Base-by-base conservation (phyloP, 2,888 invertebrate species). In the Nephrocerus scutellatus region DNA sequence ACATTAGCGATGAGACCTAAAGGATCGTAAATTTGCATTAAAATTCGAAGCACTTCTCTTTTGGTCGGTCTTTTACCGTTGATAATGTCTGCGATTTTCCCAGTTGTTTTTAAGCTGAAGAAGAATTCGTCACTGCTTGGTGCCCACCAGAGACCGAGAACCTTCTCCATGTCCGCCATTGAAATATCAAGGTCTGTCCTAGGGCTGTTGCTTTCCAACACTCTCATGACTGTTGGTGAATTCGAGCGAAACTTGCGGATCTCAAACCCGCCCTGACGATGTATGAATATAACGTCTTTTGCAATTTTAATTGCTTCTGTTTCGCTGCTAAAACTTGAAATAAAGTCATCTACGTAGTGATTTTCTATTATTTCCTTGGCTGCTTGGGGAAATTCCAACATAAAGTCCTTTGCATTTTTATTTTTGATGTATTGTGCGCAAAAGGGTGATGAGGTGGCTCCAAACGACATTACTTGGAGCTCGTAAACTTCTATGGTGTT, bases 61-160 rank as follows among this genome's bases (percentile, higher is more conserved):
- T 23, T 4, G n/a, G 23, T 23, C n/a, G 23, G 23, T 7, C 19
- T 13, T 23, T 23, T 23, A 10, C n/a, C n/a, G n/a, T n/a, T n/a
- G n/a, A n/a, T n/a, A n/a, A n/a, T n/a, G n/a, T n/a, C n/a, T n/a
- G n/a, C 21, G 4, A 44, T 26, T 14, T 39, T 31, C 34, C 44
- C 46, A 2, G 43, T 46, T 20, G 29, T 46, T 21, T 36, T 47
- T 6, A 45, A 25, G 7, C 21, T 40, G 18, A 43, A 45, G 4
- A 43, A 43, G 15, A 55, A 44, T 3, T 16, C 24, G 38, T 56
- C 52, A 6, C 20, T 23, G 3, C 22, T 9, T 3, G 43, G 30
- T 6, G 47, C 42, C 53, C 54, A 52, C 8, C 38, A 38, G 30
- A 55, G 30, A 1, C 53, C 54, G 10, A 56, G 23, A 8, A 50